Evolutionary conservation across 2,888 invertebrate genomes (phyloP).

Genomic region (Rhingia campestris): DNA sequence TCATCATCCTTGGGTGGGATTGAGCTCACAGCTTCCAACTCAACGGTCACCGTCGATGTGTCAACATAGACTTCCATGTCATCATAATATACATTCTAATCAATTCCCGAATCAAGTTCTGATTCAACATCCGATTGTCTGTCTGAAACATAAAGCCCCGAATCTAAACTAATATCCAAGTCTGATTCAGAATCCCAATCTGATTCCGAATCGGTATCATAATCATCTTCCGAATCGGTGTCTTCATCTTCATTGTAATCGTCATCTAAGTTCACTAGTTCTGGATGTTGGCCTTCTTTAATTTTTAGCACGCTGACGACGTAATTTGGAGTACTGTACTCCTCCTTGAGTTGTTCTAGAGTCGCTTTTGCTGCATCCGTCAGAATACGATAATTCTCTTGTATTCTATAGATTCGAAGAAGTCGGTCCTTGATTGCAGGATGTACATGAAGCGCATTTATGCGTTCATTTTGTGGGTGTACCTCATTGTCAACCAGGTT

Average conservation of each 20-base stretch:
- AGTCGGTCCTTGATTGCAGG: neutral
- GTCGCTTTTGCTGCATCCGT: neutral
- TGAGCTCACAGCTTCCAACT: neutral
- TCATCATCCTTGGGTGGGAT: too few relatives aligned
- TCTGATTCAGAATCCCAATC: neutral
- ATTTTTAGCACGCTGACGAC: neutral
- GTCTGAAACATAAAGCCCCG: constrained; percentile 2
- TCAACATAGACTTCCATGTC: neutral
- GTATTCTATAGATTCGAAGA: neutral
- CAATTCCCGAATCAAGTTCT: neutral
- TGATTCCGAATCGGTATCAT: neutral
- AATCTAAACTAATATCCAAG: neutral
- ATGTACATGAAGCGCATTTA: neutral
- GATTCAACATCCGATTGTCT: constrained; percentile 1
- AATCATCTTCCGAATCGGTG: neutral
- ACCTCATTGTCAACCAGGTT: neutral
- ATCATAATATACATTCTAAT: neutral
- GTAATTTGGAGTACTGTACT: neutral
- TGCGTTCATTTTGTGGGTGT: neutral
- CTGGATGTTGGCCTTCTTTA: neutral
- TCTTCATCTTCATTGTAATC: neutral
- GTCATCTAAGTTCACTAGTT: neutral
- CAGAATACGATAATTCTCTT: neutral
- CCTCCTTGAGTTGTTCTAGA: neutral
- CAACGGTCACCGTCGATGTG: neutral